These are phyloP conservation scores for Lasioglossum albipes DNA, from an alignment of 1,140 invertebrate species.

Conservation along the genomic window DNA sequence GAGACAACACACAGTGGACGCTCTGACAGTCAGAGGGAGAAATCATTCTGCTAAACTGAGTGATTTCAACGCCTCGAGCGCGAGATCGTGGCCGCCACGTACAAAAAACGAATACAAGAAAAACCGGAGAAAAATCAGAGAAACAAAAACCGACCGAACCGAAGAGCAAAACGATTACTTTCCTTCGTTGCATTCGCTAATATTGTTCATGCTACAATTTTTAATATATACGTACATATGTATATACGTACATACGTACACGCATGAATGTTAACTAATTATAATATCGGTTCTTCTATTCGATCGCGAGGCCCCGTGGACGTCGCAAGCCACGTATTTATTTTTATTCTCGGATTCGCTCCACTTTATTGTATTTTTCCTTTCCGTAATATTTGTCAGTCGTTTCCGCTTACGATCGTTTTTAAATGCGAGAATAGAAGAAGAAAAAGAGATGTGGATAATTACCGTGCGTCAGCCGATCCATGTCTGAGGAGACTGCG, in stretches of 20 bases:
- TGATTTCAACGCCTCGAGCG: background rate
- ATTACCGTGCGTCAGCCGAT: too few relatives aligned
- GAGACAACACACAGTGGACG: too few relatives aligned
- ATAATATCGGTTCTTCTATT: constrained; percentile 5
- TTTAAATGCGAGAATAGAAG: background rate
- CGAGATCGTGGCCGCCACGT: background rate
- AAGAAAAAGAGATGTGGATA: too few relatives aligned
- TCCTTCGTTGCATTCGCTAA: background rate
- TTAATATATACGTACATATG: constrained; percentile 1
- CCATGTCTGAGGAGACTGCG: background rate
- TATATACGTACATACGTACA: background rate
- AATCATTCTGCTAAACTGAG: too few relatives aligned
- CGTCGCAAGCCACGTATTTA: constrained; percentile 24
- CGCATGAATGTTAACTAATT: too few relatives aligned
- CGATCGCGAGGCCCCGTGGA: background rate
- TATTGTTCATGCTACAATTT: constrained; percentile 25
- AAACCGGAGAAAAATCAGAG: too few relatives aligned
- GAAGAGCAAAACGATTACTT: background rate
- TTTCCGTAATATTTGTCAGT: background rate
- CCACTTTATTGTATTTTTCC: constrained; percentile 28
- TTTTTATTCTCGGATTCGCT: constrained; percentile 41
- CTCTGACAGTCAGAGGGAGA: background rate
- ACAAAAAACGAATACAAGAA: constrained; percentile 2
- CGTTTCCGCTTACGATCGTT: background rate
- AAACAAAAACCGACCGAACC: background rate